Base-by-base conservation (phyloP, 1,140 invertebrate genomes). In the Drosophila auraria region DNA sequence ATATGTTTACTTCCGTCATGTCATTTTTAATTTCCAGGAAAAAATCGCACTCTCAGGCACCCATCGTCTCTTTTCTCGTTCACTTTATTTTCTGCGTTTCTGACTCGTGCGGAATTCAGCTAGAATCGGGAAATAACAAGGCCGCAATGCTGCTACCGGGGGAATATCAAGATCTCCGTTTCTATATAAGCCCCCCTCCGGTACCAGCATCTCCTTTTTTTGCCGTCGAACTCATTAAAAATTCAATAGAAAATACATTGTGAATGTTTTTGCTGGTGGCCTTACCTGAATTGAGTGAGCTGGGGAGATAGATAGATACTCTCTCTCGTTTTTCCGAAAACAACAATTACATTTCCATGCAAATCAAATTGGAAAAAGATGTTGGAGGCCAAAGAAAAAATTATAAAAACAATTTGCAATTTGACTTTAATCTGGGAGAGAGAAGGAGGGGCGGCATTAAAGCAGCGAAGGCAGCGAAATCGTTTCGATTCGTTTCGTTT, bases 201-300 rank as follows among this genome's bases (percentile, higher is more conserved):
- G 5, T 23, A 5, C 20, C 47, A 33, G 53, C 38, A 15, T 33
- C 47, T 23, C n/a, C 27, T 30, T 30, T 30, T 30, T 57, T 20
- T 38, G 36, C 50, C 50, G 54, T 47, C 56, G 69, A 75, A 65
- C 87, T 90, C 87, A 91, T 90, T 90, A 82, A 86, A 90, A 90
- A 90, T 90, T 91, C 86, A 91, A 91, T 90, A 86, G 82, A 69
- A 90, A 84, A 84, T 78, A 83, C 81, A 84, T 89, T 89, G 77
- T 33, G 64, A 74, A 65, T 58, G 75, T 33, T 61, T 57, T 57
- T 69, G 64, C 33, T 66, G 42, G 44, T 51, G n/a, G 47, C 44
- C 17, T 51, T 51, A 30, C 38, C 60, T 49, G 38, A 50, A 45
- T 60, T 49, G 47, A 25, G 15, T 27, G 23, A 50, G 42, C 25